Evolutionary conservation across 1,140 invertebrate genomes (phyloP).

Genomic region (Scaptomyza graminum): DNA sequence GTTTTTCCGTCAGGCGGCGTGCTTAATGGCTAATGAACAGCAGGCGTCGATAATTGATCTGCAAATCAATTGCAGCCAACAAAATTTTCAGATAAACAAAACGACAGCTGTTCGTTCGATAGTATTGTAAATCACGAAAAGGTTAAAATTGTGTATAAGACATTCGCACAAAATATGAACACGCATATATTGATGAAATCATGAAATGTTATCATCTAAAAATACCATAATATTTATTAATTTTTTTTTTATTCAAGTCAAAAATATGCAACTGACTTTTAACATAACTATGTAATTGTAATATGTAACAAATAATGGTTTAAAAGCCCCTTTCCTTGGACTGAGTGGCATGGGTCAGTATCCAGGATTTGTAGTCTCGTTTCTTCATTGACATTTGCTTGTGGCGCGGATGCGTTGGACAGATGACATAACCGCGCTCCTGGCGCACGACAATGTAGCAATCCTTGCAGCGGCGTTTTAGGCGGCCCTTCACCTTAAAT

Average conservation of each 20-base stretch:
- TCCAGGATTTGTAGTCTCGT: conserved; percentile 88
- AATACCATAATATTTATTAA: neutral
- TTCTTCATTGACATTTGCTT: conserved; percentile 90
- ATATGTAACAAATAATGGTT: conserved; percentile 75
- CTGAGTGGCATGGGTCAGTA: conserved; percentile 89
- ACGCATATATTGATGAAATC: neutral
- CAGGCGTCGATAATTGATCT: conserved; percentile 1
- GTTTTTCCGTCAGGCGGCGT: conserved; percentile 47
- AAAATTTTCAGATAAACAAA: conserved; percentile 45
- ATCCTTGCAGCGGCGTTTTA: conserved; percentile 89
- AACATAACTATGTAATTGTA: conserved; percentile 1
- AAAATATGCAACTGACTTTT: neutral
- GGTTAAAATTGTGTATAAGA: neutral
- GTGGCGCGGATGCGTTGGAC: conserved; percentile 89
- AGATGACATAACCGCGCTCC: conserved; percentile 89
- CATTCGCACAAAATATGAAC: neutral
- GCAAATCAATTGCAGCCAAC: conserved; percentile 17
- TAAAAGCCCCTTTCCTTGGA: conserved; percentile 85
- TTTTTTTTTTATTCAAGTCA: conserved; percentile 8
- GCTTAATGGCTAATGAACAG: conserved; percentile 5
- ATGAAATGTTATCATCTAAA: neutral
- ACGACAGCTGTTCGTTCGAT: conserved; percentile 33
- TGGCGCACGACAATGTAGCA: conserved; percentile 90
- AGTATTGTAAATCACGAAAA: conserved; percentile 23
- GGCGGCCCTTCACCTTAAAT: conserved; percentile 85